phyloP scores from a whole-genome alignment of 2,888 invertebrate genomes.

The Metallyticus violacea region DNA sequence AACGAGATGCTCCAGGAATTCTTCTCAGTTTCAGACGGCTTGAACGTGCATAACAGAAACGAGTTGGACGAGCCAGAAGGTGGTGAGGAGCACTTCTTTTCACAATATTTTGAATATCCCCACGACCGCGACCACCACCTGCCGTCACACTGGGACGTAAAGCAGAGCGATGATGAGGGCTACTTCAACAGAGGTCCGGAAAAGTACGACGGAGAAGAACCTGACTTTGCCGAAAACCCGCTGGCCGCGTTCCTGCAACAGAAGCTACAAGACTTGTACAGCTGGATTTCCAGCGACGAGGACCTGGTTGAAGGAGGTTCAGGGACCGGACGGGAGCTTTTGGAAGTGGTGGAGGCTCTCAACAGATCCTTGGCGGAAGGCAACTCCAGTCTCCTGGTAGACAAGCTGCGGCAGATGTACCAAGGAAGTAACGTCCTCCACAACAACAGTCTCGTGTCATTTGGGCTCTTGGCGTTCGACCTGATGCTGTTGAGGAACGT shows the following conservation, averaged over 20 bases:
- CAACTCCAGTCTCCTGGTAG: conserved; percentile 51
- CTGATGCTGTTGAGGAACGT: conserved; percentile 57
- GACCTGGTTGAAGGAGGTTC: conserved; percentile 41
- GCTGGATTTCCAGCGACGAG: conserved; percentile 51
- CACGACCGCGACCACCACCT: background rate
- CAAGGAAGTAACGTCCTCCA: conserved; percentile 44
- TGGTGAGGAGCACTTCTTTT: background rate
- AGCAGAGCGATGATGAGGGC: conserved; percentile 41
- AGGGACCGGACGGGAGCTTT: conserved; percentile 31
- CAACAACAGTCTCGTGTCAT: conserved; percentile 51
- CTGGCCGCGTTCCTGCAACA: conserved; percentile 53
- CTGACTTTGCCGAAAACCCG: conserved; percentile 43
- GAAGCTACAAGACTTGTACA: conserved; percentile 53
- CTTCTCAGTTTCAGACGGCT: background rate
- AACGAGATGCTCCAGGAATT: background rate
- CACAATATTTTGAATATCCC: background rate
- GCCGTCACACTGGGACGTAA: background rate
- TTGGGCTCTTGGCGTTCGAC: conserved; percentile 57
- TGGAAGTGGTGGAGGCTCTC: conserved; percentile 48
- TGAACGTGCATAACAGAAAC: background rate
- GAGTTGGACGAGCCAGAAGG: background rate
- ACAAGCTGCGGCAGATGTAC: conserved; percentile 53
- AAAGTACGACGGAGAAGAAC: conserved; percentile 47
- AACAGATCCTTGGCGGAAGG: conserved; percentile 54
- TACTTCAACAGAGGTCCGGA: conserved; percentile 41